Evolutionary conservation across 2,113 vertebrate species (phyloP), one percentile per base, ranked within the genome.

Genomic region (Daphoenositta chrysoptera): DNA sequence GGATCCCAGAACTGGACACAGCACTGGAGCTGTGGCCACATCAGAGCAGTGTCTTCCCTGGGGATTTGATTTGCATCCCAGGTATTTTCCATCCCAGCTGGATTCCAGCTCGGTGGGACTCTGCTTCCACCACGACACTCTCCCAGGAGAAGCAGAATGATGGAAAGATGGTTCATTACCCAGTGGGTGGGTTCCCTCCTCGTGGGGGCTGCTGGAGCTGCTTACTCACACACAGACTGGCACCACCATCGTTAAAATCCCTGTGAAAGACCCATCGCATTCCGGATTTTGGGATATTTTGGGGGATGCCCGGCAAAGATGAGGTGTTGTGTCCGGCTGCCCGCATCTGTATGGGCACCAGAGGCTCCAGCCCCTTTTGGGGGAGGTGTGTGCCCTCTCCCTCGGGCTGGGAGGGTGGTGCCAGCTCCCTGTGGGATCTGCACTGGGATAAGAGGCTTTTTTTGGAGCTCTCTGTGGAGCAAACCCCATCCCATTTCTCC

Each of bases 281-380:
- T 28, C 15, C 24, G 18, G 19, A 30, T 77, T 84, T 42, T 24
- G 44, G 60, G 65, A 26, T 33, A 1, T 5, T 39, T 16, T 22
- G 20, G 26, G 51, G 31, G 26, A 20, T 44, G 31, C 20, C 69
- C 5, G 22, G 15, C 18, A 14, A 5, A 37, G 61, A 5, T 47
- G 40, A 31, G 51, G 8, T 2, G 2, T 1, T 28, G 22, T 28
- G 18, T 69, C 61, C 12, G 0, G 7, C 57, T 33, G 31, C 42
- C 42, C 0, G 0, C 28, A 28, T 28, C 54, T 27, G 15, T 18
- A 1, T 0, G 4, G 57, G 5, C 50, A 40, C 37, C 2, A 0
- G 47, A 42, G 68, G 30, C 42, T 47, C 21, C 37, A 22, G 13
- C 19, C 7, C 11, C 4, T 39, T 44, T 6, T 35, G 14, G 65